These are phyloP conservation scores for Lordiphosa fenestrarum DNA, from an alignment of 2,888 invertebrate genomes.

Conservation along the genomic window DNA sequence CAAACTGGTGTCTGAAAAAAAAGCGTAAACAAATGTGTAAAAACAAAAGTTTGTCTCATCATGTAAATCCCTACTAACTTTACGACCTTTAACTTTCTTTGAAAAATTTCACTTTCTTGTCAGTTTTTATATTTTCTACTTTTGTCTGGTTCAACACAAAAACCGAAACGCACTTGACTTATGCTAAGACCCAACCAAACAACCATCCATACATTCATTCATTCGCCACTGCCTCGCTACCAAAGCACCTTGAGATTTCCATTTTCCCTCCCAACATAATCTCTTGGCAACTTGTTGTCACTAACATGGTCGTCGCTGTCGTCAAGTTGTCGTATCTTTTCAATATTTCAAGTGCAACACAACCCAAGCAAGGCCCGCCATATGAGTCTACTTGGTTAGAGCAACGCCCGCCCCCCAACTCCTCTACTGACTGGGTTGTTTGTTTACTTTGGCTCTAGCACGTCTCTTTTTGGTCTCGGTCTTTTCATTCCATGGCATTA, in stretches of 20 bases:
- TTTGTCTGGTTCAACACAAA: slow-evolving; percentile 34
- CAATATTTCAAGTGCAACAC: slow-evolving; percentile 31
- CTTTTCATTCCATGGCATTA: slow-evolving; percentile 26
- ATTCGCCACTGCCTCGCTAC: slow-evolving; percentile 1
- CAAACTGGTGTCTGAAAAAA: too few species aligned
- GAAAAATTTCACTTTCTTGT: slow-evolving; percentile 56
- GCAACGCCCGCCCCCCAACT: background rate
- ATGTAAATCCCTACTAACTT: slow-evolving; percentile 1
- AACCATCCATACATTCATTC: slow-evolving; percentile 1
- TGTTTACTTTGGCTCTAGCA: slow-evolving; percentile 48
- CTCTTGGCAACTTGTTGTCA: slow-evolving; percentile 43
- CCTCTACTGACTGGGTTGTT: slow-evolving; percentile 23
- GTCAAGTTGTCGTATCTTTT: slow-evolving; percentile 15
- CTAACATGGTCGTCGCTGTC: slow-evolving; percentile 31
- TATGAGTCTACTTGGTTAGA: slow-evolving; percentile 5
- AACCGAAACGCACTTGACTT: slow-evolving; percentile 55
- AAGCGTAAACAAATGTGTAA: too few species aligned
- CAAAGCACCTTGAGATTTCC: slow-evolving; percentile 30
- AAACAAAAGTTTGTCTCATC: slow-evolving; percentile 13
- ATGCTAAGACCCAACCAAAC: slow-evolving; percentile 33
- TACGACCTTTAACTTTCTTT: slow-evolving; percentile 38
- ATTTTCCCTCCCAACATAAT: slow-evolving; percentile 31
- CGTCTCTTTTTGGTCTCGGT: slow-evolving; percentile 14
- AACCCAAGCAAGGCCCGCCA: slow-evolving; percentile 18
- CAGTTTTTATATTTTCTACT: slow-evolving; percentile 26